phyloP scores from a whole-genome alignment of 2,113 vertebrate species.

The Corythornis vintsioides region DNA sequence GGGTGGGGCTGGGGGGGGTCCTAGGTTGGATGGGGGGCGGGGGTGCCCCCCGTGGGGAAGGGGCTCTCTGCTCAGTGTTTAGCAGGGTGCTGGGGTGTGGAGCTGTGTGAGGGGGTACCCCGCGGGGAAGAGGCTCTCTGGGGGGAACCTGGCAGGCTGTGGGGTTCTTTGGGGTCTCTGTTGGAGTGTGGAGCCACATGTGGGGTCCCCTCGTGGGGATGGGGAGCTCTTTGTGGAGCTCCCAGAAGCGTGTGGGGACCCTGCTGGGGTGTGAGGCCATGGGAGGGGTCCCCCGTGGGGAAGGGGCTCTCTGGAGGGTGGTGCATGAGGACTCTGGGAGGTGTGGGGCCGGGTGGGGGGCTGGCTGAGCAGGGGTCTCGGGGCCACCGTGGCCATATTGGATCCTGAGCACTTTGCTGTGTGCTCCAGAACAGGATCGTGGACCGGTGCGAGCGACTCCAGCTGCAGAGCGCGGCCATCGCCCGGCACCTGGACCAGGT shows the following conservation, averaged over 20 bases:
- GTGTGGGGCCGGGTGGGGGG: background rate
- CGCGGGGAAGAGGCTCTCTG: background rate
- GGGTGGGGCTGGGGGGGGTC: background rate
- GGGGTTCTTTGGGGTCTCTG: background rate
- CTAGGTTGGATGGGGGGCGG: no score
- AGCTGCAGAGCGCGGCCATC: conserved; percentile 87
- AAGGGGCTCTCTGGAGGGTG: background rate
- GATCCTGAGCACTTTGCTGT: background rate
- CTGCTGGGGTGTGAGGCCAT: no score
- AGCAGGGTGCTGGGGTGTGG: background rate
- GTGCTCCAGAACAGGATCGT: conserved; percentile 85
- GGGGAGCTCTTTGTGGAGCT: background rate
- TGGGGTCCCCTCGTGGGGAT: background rate
- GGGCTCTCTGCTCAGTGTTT: no score
- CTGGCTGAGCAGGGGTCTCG: background rate
- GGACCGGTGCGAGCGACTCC: conserved; percentile 90
- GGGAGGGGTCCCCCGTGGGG: background rate
- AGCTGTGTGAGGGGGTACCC: background rate
- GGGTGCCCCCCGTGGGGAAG: background rate
- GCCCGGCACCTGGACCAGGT: conserved; percentile 82
- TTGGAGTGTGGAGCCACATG: accelerated
- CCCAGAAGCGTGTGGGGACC: no score
- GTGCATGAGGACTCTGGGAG: accelerated
- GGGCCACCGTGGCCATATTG: accelerated
- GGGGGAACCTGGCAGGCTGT: background rate